These are phyloP conservation scores for Suricata suricatta DNA, from an alignment of 2,113 vertebrate genomes.

Conservation along the genomic window DNA sequence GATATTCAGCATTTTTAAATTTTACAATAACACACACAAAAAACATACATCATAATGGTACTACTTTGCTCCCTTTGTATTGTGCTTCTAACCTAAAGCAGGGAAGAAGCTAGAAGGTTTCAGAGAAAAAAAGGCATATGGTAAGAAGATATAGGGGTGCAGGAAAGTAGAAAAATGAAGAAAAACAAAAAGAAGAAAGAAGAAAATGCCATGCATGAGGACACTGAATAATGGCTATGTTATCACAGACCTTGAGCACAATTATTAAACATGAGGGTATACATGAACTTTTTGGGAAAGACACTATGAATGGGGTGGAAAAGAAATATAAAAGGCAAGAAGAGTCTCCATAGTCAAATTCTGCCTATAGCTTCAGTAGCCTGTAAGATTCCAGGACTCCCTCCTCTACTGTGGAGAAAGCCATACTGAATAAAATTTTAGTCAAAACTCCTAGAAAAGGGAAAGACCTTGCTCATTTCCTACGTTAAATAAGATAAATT, in stretches of 20 bases:
- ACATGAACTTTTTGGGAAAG: not conserved
- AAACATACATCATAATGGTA: not conserved
- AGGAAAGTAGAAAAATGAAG: not conserved
- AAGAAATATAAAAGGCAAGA: not conserved
- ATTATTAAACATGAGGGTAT: not conserved
- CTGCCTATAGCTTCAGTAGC: not conserved
- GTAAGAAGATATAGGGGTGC: not conserved
- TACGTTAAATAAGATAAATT: not conserved
- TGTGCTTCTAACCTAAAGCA: not conserved
- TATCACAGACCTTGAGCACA: not conserved
- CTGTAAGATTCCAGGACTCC: not conserved
- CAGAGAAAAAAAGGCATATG: not conserved
- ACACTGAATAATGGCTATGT: not conserved
- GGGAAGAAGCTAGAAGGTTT: not conserved
- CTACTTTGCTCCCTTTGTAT: not conserved
- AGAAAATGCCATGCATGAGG: not conserved
- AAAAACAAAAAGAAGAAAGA: not conserved
- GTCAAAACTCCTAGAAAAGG: slow-evolving; percentile 12
- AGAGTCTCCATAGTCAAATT: not conserved
- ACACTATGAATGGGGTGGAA: not conserved
- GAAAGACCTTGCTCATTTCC: not conserved
- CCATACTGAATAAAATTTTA: not conserved
- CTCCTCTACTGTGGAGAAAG: not conserved
- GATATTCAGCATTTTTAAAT: not conserved
- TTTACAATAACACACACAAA: not conserved